Conservation (phyloP, 2,113 vertebrate species). For the Mobula birostris region DNA sequence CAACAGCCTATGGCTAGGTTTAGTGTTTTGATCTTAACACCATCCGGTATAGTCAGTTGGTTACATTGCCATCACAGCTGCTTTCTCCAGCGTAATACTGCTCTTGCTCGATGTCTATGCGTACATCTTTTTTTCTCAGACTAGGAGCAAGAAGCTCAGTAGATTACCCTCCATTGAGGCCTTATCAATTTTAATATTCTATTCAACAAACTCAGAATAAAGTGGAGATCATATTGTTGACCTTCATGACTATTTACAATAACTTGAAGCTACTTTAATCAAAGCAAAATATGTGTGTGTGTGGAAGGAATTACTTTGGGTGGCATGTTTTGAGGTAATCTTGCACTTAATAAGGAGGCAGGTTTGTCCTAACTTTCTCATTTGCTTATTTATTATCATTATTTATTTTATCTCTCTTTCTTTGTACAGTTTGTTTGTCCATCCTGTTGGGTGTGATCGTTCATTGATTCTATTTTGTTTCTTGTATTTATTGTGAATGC, state of each 20-base stretch:
- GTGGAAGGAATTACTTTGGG: neutral
- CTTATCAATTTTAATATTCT: neutral
- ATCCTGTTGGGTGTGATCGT: no score
- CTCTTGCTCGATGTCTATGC: neutral
- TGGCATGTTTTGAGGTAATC: neutral
- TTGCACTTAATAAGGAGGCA: neutral
- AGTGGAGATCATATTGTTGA: neutral
- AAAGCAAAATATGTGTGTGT: neutral
- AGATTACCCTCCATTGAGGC: neutral
- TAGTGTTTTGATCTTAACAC: neutral
- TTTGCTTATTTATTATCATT: no score
- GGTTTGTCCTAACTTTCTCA: neutral
- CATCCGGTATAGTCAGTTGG: neutral
- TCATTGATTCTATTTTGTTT: no score
- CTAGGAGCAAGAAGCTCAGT: neutral
- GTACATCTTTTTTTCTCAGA: no score
- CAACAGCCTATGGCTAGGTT: neutral
- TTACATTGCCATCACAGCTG: neutral
- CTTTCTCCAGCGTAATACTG: neutral
- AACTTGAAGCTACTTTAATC: neutral
- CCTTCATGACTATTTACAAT: neutral
- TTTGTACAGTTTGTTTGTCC: no score
- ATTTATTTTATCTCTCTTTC: no score
- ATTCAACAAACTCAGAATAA: neutral
- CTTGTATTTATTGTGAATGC: no score